Evolutionary conservation across 2,797 vertebrate species (phyloP).

Genomic region (Falco berigora): DNA sequence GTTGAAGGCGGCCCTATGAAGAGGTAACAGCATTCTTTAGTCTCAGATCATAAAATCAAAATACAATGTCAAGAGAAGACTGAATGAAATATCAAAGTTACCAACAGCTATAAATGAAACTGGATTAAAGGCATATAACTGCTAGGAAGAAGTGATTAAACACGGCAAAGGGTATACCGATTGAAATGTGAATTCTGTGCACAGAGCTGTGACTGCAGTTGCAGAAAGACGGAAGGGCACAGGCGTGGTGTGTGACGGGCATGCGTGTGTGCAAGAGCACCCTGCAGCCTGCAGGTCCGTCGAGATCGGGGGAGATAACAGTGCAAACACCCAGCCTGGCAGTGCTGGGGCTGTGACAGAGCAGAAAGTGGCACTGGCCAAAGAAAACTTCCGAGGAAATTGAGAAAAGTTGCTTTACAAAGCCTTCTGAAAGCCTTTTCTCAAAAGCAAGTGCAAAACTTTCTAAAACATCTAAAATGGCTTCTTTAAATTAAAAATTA

Average conservation of each 20-base stretch:
- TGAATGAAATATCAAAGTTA: neutral
- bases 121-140: neutral
- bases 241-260: neutral
- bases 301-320: neutral
- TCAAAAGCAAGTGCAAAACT: neutral
- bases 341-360: neutral
- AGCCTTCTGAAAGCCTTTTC: neutral
- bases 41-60: neutral
- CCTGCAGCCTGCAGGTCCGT: neutral
- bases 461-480: neutral
- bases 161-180: neutral
- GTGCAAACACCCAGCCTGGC: neutral
- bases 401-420: neutral
- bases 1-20: neutral
- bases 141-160: neutral
- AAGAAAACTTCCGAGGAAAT: neutral
- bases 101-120: neutral
- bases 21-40: neutral
- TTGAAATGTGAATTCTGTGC: neutral
- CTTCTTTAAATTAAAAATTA: neutral
- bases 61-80: neutral
- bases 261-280: accelerated
- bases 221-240: neutral
- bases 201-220: neutral
- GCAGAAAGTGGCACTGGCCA: neutral